Base-by-base conservation (phyloP, 2,113 vertebrate genomes). In the Chionomys nivalis region DNA sequence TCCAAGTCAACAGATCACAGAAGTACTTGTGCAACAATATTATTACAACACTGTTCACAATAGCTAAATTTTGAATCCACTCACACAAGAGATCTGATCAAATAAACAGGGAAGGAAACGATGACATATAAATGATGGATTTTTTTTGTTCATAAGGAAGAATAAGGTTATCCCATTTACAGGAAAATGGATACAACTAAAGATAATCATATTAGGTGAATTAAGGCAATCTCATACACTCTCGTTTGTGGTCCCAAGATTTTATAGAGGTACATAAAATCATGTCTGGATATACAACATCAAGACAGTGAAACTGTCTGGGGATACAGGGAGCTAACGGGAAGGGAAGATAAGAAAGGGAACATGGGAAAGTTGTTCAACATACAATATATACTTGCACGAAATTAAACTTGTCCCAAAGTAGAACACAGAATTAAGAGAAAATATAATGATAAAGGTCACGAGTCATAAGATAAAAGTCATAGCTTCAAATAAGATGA, bases 401-500 rank as follows among this genome's bases (percentile, higher is more conserved):
- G 12, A 49, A 87, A 52, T 87, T 13, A 83, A 95, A 83, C 52
- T 39, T 52, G 24, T 63, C 66, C 83, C 23, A 70, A 76, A 86
- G 10, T 55, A 75, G 42, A 42, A 90, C 79, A 42, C 16, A 93
- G 1, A 61, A 70, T 78, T 55, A 89, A 96, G 42, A 93, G 12
- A 95, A 47, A 85, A 55, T 36, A 39, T 58, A 19, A 77, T 47
- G 26, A 79, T 75, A 55, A 87, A 92, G 83, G 58, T 75, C 23
- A 78, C 28, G 87, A 33, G 24, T 85, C 21, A 17, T n/a, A 61
- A 82, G 36, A 89, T 44, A 89, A 75, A 96, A 87, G 11, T 47
- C n/a, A 3, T 58, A 26, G 39, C 31, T 96, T 89, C 55, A 76
- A 97, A 94, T 33, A 93, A 49, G 31, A 61, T 42, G 87, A 42